Evolutionary conservation across 2,113 vertebrate species (phyloP).

Genomic region (Colaptes auratus): DNA sequence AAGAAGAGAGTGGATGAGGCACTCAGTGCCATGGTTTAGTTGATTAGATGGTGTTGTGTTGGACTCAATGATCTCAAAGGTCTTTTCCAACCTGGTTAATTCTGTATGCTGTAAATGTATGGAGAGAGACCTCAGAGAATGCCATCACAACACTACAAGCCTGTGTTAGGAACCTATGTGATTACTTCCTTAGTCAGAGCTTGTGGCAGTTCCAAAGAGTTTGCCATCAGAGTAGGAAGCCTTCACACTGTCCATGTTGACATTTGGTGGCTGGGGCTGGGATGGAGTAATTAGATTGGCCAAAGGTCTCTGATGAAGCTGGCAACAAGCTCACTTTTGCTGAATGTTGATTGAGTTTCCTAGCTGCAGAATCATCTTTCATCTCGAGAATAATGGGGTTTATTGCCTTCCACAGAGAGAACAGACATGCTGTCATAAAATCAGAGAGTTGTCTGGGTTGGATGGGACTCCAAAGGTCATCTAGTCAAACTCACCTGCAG

Average conservation of each 20-base stretch:
- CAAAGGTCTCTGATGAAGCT: neutral
- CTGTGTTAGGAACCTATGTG: neutral
- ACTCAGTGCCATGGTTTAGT: too few species aligned
- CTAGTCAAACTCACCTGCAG: too few species aligned
- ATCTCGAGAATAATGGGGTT: neutral
- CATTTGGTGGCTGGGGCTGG: neutral
- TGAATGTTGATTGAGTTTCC: neutral
- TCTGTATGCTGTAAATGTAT: too few species aligned
- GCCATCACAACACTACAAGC: fast-evolving
- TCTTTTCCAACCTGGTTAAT: too few species aligned
- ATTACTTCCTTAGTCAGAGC: neutral
- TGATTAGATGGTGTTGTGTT: too few species aligned
- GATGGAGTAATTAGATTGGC: neutral
- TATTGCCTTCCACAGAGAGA: neutral
- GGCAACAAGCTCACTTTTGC: neutral
- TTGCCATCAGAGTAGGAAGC: neutral
- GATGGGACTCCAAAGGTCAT: too few species aligned
- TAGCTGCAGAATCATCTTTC: neutral
- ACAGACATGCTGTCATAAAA: neutral
- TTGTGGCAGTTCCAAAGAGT: neutral
- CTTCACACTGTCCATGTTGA: neutral
- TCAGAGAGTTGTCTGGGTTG: too few species aligned
- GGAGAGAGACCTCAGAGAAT: neutral
- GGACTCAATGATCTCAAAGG: too few species aligned
- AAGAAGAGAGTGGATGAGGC: too few species aligned